Evolutionary conservation across 64 coral and sea anemone species (phyloP), one percentile per base, ranked within the genome.

Genomic region (Actinia equina): DNA sequence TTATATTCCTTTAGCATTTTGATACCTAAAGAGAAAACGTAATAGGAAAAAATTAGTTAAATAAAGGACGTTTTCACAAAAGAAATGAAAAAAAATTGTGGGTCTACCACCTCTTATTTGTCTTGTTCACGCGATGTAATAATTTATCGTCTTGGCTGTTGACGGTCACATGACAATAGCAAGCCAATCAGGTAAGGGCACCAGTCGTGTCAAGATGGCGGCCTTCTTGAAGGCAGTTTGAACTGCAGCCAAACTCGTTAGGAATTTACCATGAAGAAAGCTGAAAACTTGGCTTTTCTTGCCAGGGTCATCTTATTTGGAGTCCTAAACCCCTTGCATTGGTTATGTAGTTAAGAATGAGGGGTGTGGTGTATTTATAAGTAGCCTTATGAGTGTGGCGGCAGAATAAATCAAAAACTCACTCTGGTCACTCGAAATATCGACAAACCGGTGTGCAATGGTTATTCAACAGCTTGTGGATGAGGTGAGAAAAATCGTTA

Each of bases 391-490:
- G 77, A 43, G 84, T 87, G 85, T 76, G 77, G 90, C 25, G 84
- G 43, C 79, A 43, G 85, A 79, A 71, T 79, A 83, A 77, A 92
- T 87, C 77, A 46, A 59, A 79, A 80, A 81, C 55, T 77, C 44
- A n/a, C 11, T 82, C 80, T 82, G 53, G 22, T 81, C 80, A 51
- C 83, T 57, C 78, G 43, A 81, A 74, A 74, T 52, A 81, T 49
- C 78, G 78, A 23, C 86, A 80, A 88, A 74, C 69, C 69, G 77
- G 64, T 77, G 27, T 59, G 59, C 30, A 20, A 99, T 99, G 97
- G 97, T 99, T 79, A 87, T 99, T 76, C 97, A 99, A 78, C 97
- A 99, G 89, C 88, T 99, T 64, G 83, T 88, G 77, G 97, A 99
- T 67, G 97, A 99, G 93, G 97, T 99, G 92, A 51, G 80, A 23